Percentiles rank a stretch among this genome's conserved stretches.
Conservation (phyloP, 1,140 invertebrate species). For the Zaprionus gabonicus region DNA sequence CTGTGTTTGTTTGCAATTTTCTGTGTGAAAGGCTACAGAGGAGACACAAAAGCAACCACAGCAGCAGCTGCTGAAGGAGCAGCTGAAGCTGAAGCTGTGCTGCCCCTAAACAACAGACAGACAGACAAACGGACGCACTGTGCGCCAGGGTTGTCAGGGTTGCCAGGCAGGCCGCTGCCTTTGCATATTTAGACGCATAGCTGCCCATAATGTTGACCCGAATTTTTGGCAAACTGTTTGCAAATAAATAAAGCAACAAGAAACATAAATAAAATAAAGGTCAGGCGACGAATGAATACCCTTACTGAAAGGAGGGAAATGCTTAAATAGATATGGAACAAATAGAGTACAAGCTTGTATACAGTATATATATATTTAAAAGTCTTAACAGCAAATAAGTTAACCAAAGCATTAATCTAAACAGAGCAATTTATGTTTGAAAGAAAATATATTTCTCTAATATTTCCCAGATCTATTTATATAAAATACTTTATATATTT, state of each 20-base stretch:
- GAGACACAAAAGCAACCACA: slow-evolving; percentile 64
- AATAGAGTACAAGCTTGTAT: too few species aligned
- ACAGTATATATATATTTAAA: too few species aligned
- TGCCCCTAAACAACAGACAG: slow-evolving; percentile 35
- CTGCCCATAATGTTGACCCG: slow-evolving; percentile 81
- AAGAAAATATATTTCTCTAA: too few species aligned
- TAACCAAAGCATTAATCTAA: too few species aligned
- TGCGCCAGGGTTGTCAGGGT: slow-evolving; percentile 24
- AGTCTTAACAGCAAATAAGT: too few species aligned
- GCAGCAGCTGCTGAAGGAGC: slow-evolving; percentile 9
- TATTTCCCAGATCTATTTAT: neutral
- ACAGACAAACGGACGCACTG: slow-evolving; percentile 59
- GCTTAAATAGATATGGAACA: neutral
- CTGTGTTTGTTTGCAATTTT: slow-evolving; percentile 79
- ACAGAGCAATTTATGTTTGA: too few species aligned
- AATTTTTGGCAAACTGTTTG: slow-evolving; percentile 78
- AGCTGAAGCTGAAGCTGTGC: slow-evolving; percentile 24
- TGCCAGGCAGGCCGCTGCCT: slow-evolving; percentile 4
- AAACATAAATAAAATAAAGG: slow-evolving; percentile 2
- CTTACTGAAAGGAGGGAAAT: slow-evolving; percentile 8
- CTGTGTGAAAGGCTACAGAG: slow-evolving; percentile 73
- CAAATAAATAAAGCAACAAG: slow-evolving; percentile 79
- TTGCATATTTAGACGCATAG: slow-evolving; percentile 51
- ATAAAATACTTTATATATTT: neutral
- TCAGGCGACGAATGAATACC: slow-evolving; percentile 45